Conservation (phyloP, 2,888 invertebrate genomes). For the Pycnomerus fuliginosus region DNA sequence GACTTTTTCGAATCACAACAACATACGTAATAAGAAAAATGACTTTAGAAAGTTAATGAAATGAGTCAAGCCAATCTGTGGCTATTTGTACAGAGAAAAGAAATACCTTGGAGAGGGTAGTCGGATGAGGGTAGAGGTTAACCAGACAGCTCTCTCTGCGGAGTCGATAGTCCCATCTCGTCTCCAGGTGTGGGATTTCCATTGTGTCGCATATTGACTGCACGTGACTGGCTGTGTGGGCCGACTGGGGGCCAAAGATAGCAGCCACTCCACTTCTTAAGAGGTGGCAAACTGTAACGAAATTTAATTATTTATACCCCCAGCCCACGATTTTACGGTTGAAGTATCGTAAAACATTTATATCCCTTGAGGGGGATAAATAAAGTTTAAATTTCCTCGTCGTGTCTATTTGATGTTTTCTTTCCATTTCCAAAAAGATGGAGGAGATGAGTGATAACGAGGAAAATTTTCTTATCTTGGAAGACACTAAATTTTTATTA, state of each 20-base stretch:
- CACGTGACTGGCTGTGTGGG: conserved; percentile 88
- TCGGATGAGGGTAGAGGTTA: conserved; percentile 92
- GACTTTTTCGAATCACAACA: too few species aligned
- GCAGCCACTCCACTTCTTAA: conserved; percentile 87
- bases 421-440: too few species aligned
- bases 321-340: conserved; percentile 15
- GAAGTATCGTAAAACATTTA: too few species aligned
- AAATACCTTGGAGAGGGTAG: conserved; percentile 77
- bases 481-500: too few species aligned
- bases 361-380: too few species aligned
- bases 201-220: conserved; percentile 95
- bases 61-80: too few species aligned
- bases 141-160: conserved; percentile 87
- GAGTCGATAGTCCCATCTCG: conserved; percentile 89
- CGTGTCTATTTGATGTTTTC: too few species aligned
- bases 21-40: too few species aligned
- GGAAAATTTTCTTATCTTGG: too few species aligned
- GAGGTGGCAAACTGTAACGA: conserved; percentile 78
- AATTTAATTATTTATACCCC: conserved; percentile 31
- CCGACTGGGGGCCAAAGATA: conserved; percentile 90
- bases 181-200: conserved; percentile 94
- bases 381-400: too few species aligned
- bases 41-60: too few species aligned
- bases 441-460: too few species aligned
- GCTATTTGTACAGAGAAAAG: neutral